phyloP scores from a whole-genome alignment of 1,140 invertebrate species.

The Sycobia sp. region DNA sequence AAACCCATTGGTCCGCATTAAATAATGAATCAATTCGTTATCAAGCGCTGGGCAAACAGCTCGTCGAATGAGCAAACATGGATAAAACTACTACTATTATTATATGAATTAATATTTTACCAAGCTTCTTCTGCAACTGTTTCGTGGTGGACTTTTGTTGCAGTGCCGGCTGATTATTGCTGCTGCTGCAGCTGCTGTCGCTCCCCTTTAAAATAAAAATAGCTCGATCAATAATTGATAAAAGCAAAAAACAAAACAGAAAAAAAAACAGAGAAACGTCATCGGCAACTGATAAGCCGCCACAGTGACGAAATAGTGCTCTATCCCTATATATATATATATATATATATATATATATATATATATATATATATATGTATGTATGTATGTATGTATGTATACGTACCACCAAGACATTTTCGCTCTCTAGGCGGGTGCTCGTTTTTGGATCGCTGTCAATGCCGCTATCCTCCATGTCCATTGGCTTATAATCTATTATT shows the following conservation, averaged over 20 bases:
- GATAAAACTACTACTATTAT: not conserved
- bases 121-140: conserved; percentile 62
- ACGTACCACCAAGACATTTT: conserved; percentile 60
- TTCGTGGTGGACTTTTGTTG: conserved; percentile 53
- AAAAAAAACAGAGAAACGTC: too few species aligned
- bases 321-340: too few species aligned
- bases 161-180: conserved; percentile 54
- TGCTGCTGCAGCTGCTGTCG: conserved; percentile 60
- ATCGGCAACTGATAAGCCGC: conserved; percentile 19
- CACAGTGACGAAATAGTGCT: too few species aligned
- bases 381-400: too few species aligned
- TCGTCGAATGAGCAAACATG: not conserved
- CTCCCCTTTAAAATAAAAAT: conserved; percentile 48
- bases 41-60: too few species aligned
- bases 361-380: too few species aligned
- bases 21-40: too few species aligned
- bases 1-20: too few species aligned
- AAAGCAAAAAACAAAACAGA: too few species aligned
- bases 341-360: too few species aligned
- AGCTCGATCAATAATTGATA: conserved; percentile 19
- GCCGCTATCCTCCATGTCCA: conserved; percentile 68
- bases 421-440: conserved; percentile 52
- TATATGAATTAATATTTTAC: too few species aligned
- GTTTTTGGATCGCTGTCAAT: conserved; percentile 69
- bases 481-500: not conserved